Conservation (phyloP, 2,113 vertebrate species). For the Vireo altiloquus region DNA sequence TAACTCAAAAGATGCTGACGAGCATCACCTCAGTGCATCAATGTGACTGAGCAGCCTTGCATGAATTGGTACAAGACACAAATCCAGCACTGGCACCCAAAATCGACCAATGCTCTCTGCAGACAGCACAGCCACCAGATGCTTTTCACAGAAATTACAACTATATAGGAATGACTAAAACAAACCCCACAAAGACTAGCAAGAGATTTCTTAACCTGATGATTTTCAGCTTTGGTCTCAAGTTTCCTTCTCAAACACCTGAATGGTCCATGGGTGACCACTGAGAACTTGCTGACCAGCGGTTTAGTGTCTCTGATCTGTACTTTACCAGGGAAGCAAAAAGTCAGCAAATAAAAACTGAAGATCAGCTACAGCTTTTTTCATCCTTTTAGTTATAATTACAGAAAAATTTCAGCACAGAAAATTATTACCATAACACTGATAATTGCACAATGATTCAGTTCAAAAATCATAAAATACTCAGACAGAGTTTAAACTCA, state of each 20-base stretch:
- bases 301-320: neutral
- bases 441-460: neutral
- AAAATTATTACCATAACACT: rapidly evolving
- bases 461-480: neutral
- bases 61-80: neutral
- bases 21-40: neutral
- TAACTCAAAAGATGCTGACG: neutral
- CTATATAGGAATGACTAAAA: neutral
- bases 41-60: neutral
- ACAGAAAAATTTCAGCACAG: neutral
- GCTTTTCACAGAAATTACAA: neutral
- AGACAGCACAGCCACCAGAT: neutral
- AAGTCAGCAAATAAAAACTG: neutral
- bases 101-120: neutral
- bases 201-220: neutral
- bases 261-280: neutral
- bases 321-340: neutral
- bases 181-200: neutral
- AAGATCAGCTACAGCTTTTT: neutral
- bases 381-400: neutral
- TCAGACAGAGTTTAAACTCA: neutral
- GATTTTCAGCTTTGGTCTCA: neutral
- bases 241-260: neutral
- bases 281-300: neutral
- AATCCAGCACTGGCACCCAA: neutral